Evolutionary conservation across 2,113 vertebrate genomes (phyloP).

Genomic region (Eptatretus burgeri): DNA sequence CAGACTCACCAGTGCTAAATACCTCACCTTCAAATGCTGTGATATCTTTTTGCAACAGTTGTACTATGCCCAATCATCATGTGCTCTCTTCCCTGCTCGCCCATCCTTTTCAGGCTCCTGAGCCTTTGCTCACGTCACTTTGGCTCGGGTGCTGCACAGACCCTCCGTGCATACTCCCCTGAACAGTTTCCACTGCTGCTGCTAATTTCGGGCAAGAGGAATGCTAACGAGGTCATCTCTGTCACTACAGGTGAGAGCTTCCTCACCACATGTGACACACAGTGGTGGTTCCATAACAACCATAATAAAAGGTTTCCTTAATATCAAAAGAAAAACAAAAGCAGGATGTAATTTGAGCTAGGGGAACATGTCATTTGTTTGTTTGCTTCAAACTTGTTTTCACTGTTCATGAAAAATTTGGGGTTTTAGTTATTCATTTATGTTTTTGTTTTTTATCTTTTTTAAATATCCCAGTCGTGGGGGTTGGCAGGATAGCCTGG

Average conservation of each 20-base stretch:
- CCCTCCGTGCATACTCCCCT: constrained; percentile 81
- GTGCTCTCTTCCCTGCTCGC: too few relatives aligned
- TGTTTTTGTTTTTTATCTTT: too few relatives aligned
- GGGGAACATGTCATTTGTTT: too few relatives aligned
- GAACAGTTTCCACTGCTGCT: constrained; percentile 95
- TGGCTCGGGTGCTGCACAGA: constrained; percentile 78
- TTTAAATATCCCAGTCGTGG: too few relatives aligned
- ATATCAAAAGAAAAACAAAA: too few relatives aligned
- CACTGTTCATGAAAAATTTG: too few relatives aligned
- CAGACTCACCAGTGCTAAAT: neutral
- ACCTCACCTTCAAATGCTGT: neutral
- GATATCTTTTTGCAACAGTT: neutral
- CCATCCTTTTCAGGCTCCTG: constrained; percentile 32
- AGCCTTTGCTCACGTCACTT: constrained; percentile 91
- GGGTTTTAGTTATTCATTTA: too few relatives aligned
- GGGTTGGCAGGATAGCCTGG: too few relatives aligned
- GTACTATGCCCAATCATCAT: too few relatives aligned
- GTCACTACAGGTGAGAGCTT: constrained; percentile 66
- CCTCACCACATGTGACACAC: neutral
- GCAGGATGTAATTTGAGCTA: too few relatives aligned
- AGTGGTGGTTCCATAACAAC: neutral
- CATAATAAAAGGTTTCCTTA: too few relatives aligned
- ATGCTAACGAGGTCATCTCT: constrained; percentile 96
- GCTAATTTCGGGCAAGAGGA: constrained; percentile 91
- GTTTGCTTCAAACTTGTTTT: too few relatives aligned